phyloP scores from a whole-genome alignment of 1,140 invertebrate genomes.

The Caerostris darwini region DNA sequence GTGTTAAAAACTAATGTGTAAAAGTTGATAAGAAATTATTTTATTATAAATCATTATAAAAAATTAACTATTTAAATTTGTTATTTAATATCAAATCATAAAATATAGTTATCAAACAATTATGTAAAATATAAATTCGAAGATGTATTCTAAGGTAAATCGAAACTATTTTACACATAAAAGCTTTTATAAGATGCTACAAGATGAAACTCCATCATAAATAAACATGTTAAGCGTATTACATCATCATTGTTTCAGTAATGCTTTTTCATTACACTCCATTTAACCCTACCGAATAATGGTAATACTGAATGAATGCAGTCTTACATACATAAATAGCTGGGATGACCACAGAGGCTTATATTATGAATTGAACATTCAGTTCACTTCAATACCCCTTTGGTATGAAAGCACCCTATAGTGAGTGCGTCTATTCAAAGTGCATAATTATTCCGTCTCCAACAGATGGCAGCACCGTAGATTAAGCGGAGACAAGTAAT shows the following conservation, averaged over 20 bases:
- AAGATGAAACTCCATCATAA: too few species aligned
- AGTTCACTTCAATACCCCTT: background rate
- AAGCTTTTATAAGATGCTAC: too few species aligned
- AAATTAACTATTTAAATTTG: too few species aligned
- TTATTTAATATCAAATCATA: too few species aligned
- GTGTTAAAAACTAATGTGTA: too few species aligned
- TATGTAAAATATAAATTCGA: too few species aligned
- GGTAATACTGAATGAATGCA: background rate
- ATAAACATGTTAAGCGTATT: too few species aligned
- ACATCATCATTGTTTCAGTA: background rate
- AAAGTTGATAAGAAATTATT: too few species aligned
- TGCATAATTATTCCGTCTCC: slow-evolving; percentile 33
- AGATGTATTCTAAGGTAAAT: too few species aligned
- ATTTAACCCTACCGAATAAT: background rate
- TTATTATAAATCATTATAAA: too few species aligned
- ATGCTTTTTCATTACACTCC: background rate
- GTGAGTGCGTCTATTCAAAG: background rate
- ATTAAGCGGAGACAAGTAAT: slow-evolving; percentile 10
- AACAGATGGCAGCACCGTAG: slow-evolving; percentile 18
- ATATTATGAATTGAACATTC: background rate
- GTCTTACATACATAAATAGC: background rate
- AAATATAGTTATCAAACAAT: too few species aligned
- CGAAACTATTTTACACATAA: too few species aligned
- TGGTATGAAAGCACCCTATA: background rate
- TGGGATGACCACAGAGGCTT: background rate